Evolutionary conservation across 2,797 vertebrate genomes (phyloP), one percentile per base, ranked within the genome.

Genomic region (Clarias platycephalus): DNA sequence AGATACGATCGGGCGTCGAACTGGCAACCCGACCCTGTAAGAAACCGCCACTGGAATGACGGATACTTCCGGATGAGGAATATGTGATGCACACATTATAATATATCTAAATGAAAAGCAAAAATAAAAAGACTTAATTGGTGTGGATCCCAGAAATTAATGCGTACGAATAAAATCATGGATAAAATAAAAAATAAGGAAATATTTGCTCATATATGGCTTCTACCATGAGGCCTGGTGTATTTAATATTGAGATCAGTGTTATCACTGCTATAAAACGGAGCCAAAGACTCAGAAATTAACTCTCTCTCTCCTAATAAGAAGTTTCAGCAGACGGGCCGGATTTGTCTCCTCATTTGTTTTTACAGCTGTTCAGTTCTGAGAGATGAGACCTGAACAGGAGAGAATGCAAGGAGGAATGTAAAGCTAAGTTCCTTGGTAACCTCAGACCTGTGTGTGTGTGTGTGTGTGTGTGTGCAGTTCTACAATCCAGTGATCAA

Each of bases 401-500:
- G 79, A 89, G 86, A 84, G 77, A 81, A 87, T 40, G 88, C 49
- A 87, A 86, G 82, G 68, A 91, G 92, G 92, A 91, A 94, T 93
- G 89, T 90, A 90, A 93, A 87, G 88, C 90, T 75, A 86, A 86
- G 90, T 92, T 94, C 91, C 90, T 90, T 75, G 82, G 86, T 86
- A 92, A 90, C 87, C 87, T 83, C 91, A 89, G 90, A 92, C 87
- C 91, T 91, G 66, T 40, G 87, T 84, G 78, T 87, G 89, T 79
- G 75, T 58, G 28, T 88, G 78, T 66, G 58, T 64, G 77, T 80
- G 78, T 34, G 79, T 57, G 18, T 37, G 80, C 68, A 64, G 83
- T 86, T 90, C 91, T 86, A 92, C 89, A 92, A 92, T 86, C 91
- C 90, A 89, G 86, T 90, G 93, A 95, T 94, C 91, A 95, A 94